phyloP scores from a whole-genome alignment of 2,888 invertebrate genomes.

The Xestia c-nigrum region DNA sequence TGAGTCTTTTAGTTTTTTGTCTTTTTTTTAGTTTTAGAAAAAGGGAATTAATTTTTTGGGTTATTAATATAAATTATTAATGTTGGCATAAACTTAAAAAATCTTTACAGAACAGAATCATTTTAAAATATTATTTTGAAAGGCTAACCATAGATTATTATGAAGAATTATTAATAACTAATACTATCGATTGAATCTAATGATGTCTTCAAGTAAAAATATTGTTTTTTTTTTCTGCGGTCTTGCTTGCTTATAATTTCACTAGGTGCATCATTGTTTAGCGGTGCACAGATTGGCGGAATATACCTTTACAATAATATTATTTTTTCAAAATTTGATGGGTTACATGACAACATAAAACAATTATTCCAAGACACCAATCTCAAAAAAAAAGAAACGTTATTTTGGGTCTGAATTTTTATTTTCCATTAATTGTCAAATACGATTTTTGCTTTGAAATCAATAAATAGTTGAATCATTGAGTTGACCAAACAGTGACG shows the following conservation, averaged over 20 bases:
- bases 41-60: not conserved
- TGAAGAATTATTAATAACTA: too few species aligned
- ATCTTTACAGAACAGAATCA: not conserved
- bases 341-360: too few species aligned
- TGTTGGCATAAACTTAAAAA: not conserved
- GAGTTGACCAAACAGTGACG: too few species aligned
- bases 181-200: not conserved
- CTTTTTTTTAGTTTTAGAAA: slow-evolving; percentile 2
- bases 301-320: not conserved
- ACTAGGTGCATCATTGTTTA: not conserved
- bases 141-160: too few species aligned
- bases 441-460: too few species aligned
- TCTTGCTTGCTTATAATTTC: not conserved
- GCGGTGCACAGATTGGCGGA: not conserved
- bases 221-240: not conserved
- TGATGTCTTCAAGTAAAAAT: not conserved
- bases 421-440: too few species aligned
- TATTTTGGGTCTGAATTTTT: too few species aligned
- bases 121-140: too few species aligned
- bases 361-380: too few species aligned
- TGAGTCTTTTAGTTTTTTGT: slow-evolving; percentile 33
- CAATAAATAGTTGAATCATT: too few species aligned
- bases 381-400: too few species aligned
- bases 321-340: too few species aligned
- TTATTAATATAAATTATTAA: not conserved